phyloP scores from a whole-genome alignment of 2,888 invertebrate genomes.

The Boloria euphrosyne region DNA sequence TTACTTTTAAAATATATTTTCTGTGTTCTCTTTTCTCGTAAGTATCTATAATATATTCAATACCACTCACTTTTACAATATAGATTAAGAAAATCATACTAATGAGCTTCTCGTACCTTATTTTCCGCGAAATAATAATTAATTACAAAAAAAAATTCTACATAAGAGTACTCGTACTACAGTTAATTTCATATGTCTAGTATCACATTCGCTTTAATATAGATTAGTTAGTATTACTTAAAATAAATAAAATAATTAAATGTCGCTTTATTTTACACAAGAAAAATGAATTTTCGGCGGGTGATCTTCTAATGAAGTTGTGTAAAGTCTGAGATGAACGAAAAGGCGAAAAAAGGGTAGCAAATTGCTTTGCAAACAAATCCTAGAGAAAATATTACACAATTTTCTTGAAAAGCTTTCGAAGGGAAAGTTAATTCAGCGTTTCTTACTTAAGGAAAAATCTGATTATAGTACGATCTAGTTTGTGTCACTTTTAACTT shows the following conservation, averaged over 20 bases:
- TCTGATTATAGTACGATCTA: slow-evolving; percentile 18
- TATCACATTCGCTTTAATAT: too few species aligned
- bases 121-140: too few species aligned
- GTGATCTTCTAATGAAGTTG: slow-evolving; percentile 52
- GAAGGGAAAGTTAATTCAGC: slow-evolving; percentile 26
- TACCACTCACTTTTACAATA: too few species aligned
- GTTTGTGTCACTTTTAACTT: slow-evolving; percentile 11
- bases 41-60: too few species aligned
- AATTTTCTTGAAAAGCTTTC: slow-evolving; percentile 34
- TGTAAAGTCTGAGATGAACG: slow-evolving; percentile 56
- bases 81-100: too few species aligned
- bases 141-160: too few species aligned
- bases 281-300: slow-evolving; percentile 39
- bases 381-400: slow-evolving; percentile 42
- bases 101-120: too few species aligned
- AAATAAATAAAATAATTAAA: slow-evolving; percentile 31
- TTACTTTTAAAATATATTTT: background rate
- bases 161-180: too few species aligned
- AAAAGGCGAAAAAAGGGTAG: slow-evolving; percentile 50
- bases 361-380: slow-evolving; percentile 59
- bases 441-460: slow-evolving; percentile 16
- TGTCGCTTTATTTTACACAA: slow-evolving; percentile 28
- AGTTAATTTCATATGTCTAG: too few species aligned
- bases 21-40: too few species aligned
- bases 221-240: background rate